Conservation (phyloP, 1,140 invertebrate species). For the Portunus trituberculatus region DNA sequence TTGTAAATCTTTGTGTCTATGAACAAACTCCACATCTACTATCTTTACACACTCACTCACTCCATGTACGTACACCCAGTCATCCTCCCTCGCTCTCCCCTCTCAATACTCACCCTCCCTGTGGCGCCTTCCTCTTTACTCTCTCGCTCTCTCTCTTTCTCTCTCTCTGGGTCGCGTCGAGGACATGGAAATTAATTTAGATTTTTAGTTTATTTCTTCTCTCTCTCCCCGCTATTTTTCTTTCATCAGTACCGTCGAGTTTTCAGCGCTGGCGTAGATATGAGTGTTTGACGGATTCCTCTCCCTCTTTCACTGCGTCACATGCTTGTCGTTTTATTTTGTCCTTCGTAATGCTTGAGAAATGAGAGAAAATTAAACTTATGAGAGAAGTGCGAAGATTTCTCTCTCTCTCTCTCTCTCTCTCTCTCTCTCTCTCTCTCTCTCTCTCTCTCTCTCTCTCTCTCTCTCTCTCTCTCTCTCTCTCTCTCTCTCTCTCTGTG, state of each 20-base stretch:
- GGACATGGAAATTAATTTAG: neutral
- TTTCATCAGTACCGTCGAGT: neutral
- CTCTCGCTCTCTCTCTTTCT: neutral
- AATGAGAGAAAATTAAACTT: neutral
- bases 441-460: too few relatives aligned
- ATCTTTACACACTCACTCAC: slow-evolving; percentile 8
- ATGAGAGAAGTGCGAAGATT: too few relatives aligned
- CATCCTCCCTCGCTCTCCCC: neutral
- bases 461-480: too few relatives aligned
- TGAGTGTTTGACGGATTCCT: neutral
- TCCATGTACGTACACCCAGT: neutral
- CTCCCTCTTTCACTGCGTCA: neutral
- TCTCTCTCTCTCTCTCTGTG: too few relatives aligned
- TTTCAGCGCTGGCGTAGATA: neutral
- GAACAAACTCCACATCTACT: neutral
- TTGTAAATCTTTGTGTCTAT: too few relatives aligned
- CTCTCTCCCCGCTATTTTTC: neutral
- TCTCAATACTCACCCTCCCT: neutral
- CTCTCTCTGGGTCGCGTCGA: neutral
- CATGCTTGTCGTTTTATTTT: neutral
- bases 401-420: too few relatives aligned
- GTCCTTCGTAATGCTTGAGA: neutral
- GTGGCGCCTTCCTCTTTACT: neutral
- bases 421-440: too few relatives aligned
- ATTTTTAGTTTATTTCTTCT: neutral